Evolutionary conservation across 2,797 vertebrate genomes (phyloP), one percentile per base, ranked within the genome.

Genomic region (Tamandua tetradactyla): DNA sequence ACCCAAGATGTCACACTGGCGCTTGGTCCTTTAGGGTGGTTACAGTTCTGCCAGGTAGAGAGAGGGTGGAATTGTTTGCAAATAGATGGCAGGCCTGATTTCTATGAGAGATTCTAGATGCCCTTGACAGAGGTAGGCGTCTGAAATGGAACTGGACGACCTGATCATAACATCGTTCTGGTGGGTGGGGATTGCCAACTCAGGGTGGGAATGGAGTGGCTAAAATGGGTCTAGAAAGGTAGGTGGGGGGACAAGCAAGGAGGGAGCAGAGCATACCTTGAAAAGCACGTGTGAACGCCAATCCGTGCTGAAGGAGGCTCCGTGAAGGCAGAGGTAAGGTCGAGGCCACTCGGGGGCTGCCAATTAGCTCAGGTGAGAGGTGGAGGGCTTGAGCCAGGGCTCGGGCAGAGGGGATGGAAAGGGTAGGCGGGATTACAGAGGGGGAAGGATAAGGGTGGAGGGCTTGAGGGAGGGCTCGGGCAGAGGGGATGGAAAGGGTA

Each of bases 121-220:
- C 6, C 79, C 68, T 91, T 30, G 69, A n/a, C 52, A 37, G 32
- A 55, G 68, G 35, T 49, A 61, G 57, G 35, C 44, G 69, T 85
- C 52, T 88, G 52, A 17, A 64, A 37, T 35, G 86, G 62, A 62
- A 25, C 32, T 22, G 68, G 66, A 57, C 49, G 42, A 62, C 7
- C 17, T 22, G 64, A 66, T 25, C 27, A 4, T 75, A 64, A 1
- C 0, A 5, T 20, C 4, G 27, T 6, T 11, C 44, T 0, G 3
- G 57, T 27, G 23, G 80, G 91, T 32, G 3, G 49, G 49, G 17
- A 89, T 30, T 15, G 7, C n/a, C 14, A 40, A 32, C 20, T 76
- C 78, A 25, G 14, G 35, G 62, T 64, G 68, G 55, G 42, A 55
- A 49, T 35, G 4, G n/a, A 9, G 15, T 37, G 47, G 40, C 44